These are phyloP conservation scores for Podarcis raffonei DNA, from an alignment of 2,113 vertebrate species.

Conservation along the genomic window DNA sequence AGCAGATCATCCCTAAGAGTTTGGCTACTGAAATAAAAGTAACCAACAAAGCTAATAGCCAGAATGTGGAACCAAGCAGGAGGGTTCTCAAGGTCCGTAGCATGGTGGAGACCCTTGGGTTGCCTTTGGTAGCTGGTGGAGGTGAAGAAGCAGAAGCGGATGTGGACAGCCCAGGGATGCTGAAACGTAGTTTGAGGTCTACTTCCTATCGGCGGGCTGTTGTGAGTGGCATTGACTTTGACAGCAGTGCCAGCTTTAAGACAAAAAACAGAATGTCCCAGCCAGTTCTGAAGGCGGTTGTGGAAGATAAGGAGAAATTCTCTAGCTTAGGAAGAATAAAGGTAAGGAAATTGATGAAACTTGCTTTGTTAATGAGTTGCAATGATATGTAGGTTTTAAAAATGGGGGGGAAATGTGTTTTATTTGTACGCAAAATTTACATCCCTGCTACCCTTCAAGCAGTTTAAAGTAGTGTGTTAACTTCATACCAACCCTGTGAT, in stretches of 20 bases:
- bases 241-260: conserved; percentile 66
- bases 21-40: conserved; percentile 79
- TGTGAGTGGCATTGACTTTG: conserved; percentile 86
- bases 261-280: conserved; percentile 82
- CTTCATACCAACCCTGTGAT: background rate
- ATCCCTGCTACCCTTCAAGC: background rate
- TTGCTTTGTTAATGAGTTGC: background rate
- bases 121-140: conserved; percentile 62
- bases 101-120: conserved; percentile 83
- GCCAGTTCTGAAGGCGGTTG: conserved; percentile 74
- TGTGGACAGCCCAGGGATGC: conserved; percentile 75
- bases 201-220: conserved; percentile 95
- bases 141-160: conserved; percentile 74
- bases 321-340: conserved; percentile 79
- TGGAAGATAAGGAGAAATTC: conserved; percentile 79
- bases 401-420: background rate
- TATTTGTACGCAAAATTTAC: background rate
- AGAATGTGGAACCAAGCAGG: conserved; percentile 68
- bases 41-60: conserved; percentile 49
- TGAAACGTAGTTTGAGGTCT: conserved; percentile 86
- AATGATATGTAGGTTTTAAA: background rate
- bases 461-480: background rate
- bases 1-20: conserved; percentile 89
- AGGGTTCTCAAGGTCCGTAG: conserved; percentile 81
- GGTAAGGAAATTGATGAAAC: conserved; percentile 55